phyloP scores from a whole-genome alignment of 2,113 vertebrate genomes.

The Galeopterus variegatus region DNA sequence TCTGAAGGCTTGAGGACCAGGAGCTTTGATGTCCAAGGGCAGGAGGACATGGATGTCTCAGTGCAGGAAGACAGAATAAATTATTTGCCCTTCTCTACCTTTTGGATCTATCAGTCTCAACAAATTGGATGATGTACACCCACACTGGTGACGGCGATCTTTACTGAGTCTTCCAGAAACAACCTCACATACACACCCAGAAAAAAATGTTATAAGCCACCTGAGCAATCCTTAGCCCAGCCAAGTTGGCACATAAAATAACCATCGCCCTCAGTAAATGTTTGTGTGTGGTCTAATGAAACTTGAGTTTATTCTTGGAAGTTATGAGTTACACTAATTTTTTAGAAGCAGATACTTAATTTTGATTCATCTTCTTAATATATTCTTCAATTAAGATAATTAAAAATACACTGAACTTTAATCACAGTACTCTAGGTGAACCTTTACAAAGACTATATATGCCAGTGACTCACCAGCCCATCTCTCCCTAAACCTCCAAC shows the following conservation, averaged over 20 bases:
- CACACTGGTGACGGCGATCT: not conserved
- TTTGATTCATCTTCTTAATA: not conserved
- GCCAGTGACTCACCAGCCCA: too few species aligned
- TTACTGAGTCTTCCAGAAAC: not conserved
- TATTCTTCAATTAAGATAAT: not conserved
- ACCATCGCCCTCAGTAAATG: not conserved
- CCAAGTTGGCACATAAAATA: not conserved
- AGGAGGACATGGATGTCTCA: not conserved
- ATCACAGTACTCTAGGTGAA: not conserved
- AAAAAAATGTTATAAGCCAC: not conserved
- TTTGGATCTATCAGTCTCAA: not conserved
- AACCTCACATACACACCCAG: not conserved
- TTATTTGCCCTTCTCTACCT: too few species aligned
- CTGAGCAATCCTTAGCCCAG: not conserved
- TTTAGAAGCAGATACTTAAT: not conserved
- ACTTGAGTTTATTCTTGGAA: not conserved
- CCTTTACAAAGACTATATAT: not conserved
- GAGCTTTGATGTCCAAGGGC: not conserved
- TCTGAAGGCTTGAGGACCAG: not conserved
- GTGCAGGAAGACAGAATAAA: not conserved
- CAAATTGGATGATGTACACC: not conserved
- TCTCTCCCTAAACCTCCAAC: too few species aligned
- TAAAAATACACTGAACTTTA: not conserved
- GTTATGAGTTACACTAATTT: not conserved
- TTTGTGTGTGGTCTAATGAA: not conserved